A percentile compares a stretch with the other conserved stretches of the same genome.
These are phyloP conservation scores for Parotocinclus haroldoi DNA, from an alignment of 2,797 vertebrate species.

Conservation along the genomic window DNA sequence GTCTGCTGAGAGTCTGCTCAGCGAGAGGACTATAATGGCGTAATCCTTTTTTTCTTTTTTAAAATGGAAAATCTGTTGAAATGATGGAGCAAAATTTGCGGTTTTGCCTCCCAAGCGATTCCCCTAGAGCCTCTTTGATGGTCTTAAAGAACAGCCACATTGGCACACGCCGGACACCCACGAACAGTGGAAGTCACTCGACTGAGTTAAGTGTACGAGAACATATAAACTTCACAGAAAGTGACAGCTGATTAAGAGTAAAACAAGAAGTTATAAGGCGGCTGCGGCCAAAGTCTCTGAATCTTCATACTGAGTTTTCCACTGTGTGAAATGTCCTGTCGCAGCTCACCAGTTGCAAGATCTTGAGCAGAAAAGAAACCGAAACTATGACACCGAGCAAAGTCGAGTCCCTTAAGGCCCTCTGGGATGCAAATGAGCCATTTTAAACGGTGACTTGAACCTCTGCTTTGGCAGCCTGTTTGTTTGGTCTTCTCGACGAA, in stretches of 20 bases:
- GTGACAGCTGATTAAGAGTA: constrained; percentile 53
- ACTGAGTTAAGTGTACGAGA: constrained; percentile 51
- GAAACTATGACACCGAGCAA: constrained; percentile 50
- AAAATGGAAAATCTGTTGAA: constrained; percentile 67
- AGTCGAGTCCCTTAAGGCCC: constrained; percentile 18
- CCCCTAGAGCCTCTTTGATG: constrained; percentile 73
- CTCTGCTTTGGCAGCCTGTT: constrained; percentile 8
- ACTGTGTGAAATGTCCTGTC: constrained; percentile 32
- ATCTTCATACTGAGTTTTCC: constrained; percentile 46
- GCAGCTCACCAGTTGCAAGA: constrained; percentile 11
- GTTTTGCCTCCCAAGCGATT: constrained; percentile 68
- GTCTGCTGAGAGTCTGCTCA: constrained; percentile 16
- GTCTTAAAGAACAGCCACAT: constrained; percentile 69
- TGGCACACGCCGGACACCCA: constrained; percentile 67
- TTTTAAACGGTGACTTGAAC: constrained; percentile 22
- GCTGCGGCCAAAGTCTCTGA: constrained; percentile 27
- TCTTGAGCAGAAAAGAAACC: constrained; percentile 41
- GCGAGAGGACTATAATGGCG: constrained; percentile 46
- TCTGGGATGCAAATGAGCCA: constrained; percentile 43
- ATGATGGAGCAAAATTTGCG: constrained; percentile 72
- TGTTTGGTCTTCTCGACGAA: constrained; percentile 2
- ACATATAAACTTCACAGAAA: constrained; percentile 52
- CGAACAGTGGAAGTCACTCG: constrained; percentile 43
- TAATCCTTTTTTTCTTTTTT: constrained; percentile 60
- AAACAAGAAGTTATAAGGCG: constrained; percentile 44